Conservation (phyloP, 2,888 invertebrate genomes). For the Cataglyphis rosenhaueri region DNA sequence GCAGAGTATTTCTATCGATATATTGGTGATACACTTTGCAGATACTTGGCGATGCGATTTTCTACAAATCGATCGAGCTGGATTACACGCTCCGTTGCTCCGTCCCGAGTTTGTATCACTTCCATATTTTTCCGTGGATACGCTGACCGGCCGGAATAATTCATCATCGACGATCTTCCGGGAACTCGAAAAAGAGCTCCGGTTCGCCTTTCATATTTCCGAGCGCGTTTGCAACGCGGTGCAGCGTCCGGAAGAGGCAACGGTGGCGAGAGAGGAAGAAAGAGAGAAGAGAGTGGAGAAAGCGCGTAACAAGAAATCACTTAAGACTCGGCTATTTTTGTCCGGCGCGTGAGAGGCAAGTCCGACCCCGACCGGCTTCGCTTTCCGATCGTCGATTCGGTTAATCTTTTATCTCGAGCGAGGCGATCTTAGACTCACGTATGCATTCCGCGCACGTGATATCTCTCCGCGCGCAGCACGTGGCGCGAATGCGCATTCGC, state of each 20-base stretch:
- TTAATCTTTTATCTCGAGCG: slow-evolving; percentile 29
- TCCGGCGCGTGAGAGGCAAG: neutral
- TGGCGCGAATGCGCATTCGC: slow-evolving; percentile 39
- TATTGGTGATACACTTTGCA: neutral
- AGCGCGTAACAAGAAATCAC: slow-evolving; percentile 43
- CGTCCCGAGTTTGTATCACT: slow-evolving; percentile 6
- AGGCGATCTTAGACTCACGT: slow-evolving; percentile 5
- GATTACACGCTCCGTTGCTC: neutral
- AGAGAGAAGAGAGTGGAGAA: neutral
- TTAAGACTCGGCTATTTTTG: slow-evolving; percentile 43
- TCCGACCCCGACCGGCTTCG: neutral
- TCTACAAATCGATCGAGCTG: slow-evolving; percentile 13
- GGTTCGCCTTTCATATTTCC: slow-evolving; percentile 34
- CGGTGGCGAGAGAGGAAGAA: neutral
- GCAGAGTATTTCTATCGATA: neutral
- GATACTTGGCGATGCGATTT: slow-evolving; percentile 1
- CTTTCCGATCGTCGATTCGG: slow-evolving; percentile 19
- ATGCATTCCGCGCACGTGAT: slow-evolving; percentile 26
- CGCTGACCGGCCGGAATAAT: slow-evolving; percentile 42
- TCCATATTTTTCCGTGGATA: slow-evolving; percentile 38
- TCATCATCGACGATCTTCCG: slow-evolving; percentile 46
- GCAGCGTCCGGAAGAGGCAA: neutral
- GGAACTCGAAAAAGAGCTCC: slow-evolving; percentile 31
- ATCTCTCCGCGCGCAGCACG: slow-evolving; percentile 11
- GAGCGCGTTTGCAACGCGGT: slow-evolving; percentile 49